Base-by-base conservation (phyloP, 2,113 vertebrate genomes). In the Alethe castanea region DNA sequence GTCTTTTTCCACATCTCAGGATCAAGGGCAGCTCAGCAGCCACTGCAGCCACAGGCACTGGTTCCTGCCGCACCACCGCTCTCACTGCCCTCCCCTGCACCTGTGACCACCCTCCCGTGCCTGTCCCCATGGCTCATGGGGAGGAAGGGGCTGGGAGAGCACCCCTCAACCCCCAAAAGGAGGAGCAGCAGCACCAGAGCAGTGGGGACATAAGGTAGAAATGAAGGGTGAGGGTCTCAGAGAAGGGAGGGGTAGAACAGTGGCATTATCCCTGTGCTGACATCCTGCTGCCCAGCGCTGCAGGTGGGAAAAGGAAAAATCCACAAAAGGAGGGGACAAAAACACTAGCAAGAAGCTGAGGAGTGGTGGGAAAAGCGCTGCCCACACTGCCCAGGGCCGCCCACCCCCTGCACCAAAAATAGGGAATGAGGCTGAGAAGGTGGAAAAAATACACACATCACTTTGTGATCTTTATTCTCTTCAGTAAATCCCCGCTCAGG, bases 381-480 rank as follows among this genome's bases (percentile, higher is more conserved):
- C 17, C 24, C 26, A 42, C 57, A 23, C 12, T 9, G 6, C 12
- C 35, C 24, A 3, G 29, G 38, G n/a, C 26, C 5, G 5, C 88
- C 85, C 56, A 3, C 29, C 17, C 73, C 23, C 57, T n/a, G 40
- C 8, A 15, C 56, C 56, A 94, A 92, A 95, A 91, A 78, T 4
- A 36, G 8, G 69, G 79, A 84, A 19, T 4, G 2, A 84, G 86
- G 67, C 81, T 87, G 78, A 81, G 66, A 72, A 88, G 62, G 82
- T 93, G 89, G 83, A 93, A 93, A 96, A 95, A 94, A 84, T 94
- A 57, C 90, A 95, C 95, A 95, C 84, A 65, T 69, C 92, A 95
- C 93, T 78, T 93, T 86, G 94, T 88, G 96, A 96, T 52, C 94
- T 97, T 96, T 97, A 97, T 97, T 97, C 88, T 92, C 77, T 95